Conservation (phyloP, 2,797 vertebrate species). For the Rachycentron canadum region DNA sequence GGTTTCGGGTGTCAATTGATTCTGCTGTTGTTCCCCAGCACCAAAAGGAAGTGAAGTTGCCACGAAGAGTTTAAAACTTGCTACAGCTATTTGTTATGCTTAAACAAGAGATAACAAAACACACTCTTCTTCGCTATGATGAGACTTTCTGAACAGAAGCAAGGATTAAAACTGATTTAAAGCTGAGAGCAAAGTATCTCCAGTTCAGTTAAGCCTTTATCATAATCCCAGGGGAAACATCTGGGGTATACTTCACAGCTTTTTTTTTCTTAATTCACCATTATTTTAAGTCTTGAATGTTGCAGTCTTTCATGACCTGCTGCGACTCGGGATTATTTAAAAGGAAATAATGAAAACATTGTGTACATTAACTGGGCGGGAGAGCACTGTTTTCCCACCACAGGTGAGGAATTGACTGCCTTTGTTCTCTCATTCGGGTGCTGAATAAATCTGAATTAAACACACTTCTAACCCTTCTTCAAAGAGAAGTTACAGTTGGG, state of each 20-base stretch:
- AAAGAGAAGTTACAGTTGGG: slow-evolving; percentile 43
- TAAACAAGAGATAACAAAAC: not conserved
- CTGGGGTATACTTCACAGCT: not conserved
- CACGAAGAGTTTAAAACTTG: not conserved
- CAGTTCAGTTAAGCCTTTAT: slow-evolving; percentile 17
- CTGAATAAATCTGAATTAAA: slow-evolving; percentile 56
- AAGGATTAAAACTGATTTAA: slow-evolving; percentile 14
- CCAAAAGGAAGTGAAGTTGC: not conserved
- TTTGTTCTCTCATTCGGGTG: slow-evolving; percentile 47
- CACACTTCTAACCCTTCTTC: slow-evolving; percentile 34
- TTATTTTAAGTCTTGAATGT: not conserved
- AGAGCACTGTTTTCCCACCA: slow-evolving; percentile 21
- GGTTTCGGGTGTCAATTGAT: too few relatives aligned
- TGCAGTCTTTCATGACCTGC: not conserved
- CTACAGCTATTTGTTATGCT: not conserved
- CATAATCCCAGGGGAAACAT: not conserved
- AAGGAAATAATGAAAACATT: slow-evolving; percentile 35
- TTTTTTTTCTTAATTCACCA: not conserved
- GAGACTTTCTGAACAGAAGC: not conserved
- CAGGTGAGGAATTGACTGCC: slow-evolving; percentile 34
- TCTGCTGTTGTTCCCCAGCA: too few relatives aligned
- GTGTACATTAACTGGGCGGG: slow-evolving; percentile 17
- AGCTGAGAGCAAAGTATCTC: slow-evolving; percentile 9
- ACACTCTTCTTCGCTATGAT: not conserved
- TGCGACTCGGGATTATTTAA: slow-evolving; percentile 10